Evolutionary conservation across 2,797 vertebrate genomes (phyloP), one percentile per base, ranked within the genome.

Genomic region (Hipposideros larvatus): DNA sequence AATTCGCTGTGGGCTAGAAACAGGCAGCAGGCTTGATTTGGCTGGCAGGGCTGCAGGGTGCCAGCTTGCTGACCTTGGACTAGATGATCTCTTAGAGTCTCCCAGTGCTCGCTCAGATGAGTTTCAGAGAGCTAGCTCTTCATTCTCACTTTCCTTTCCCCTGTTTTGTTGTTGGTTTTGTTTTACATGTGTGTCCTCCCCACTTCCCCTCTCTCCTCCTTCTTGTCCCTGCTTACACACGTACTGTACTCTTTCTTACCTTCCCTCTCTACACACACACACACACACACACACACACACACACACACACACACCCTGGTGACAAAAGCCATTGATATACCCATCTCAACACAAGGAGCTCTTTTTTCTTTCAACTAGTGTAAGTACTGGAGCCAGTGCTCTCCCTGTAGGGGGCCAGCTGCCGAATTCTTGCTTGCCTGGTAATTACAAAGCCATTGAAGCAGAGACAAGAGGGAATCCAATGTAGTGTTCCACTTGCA

Each of bases 381-480:
- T 48, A 66, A 87, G 79, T 63, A 48, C 79, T 66, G 14, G 89
- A 95, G 73, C 59, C 73, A 31, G 24, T 78, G 19, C 18, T 53
- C 68, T 92, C 63, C 94, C 74, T 28, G 10, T 10, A 66, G 65
- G 61, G 55, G 53, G 9, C 86, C 88, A 92, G 34, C 82, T 94
- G 41, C 66, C 0, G 46, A 88, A 61, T 63, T 93, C 83, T 87
- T 94, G 34, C 48, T 86, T 59, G 53, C 51, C 59, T 85, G 6
- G 34, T 93, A 61, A 97, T 93, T 94, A 61, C 73, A 88, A 78
- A 96, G 68, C 59, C 82, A 91, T 8, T 94, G 82, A 96, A 94
- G 86, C 78, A 77, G 63, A 87, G 80, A 97, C 46, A 71, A 95
- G 85, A 70, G 66, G 19, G 21, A 13, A 79, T 94, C 63, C 53